phyloP scores from a whole-genome alignment of 2,113 vertebrate genomes.

The Pollachius pollachius region DNA sequence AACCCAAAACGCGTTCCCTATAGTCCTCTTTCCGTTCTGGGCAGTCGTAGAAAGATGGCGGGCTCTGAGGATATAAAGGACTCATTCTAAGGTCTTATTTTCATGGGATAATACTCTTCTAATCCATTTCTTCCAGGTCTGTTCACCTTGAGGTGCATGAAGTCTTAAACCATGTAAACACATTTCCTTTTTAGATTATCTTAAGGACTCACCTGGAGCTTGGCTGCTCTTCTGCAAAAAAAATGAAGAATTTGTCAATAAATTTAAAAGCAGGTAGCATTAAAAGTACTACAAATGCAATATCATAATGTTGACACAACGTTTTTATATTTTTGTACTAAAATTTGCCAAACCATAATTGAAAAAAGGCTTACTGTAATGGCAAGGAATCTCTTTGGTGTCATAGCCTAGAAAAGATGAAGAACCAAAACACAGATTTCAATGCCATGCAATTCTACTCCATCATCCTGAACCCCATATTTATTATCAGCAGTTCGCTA shows the following conservation, averaged over 20 bases:
- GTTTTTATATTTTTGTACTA: neutral
- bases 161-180: too few species aligned
- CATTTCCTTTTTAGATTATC: too few species aligned
- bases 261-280: neutral
- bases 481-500: too few species aligned
- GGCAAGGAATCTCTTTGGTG: constrained; percentile 91
- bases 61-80: too few species aligned
- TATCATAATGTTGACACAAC: too few species aligned
- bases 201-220: constrained; percentile 81
- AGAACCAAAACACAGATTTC: constrained; percentile 3
- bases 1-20: too few species aligned
- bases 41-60: too few species aligned
- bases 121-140: too few species aligned
- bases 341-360: neutral
- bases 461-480: neutral
- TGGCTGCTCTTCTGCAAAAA: constrained; percentile 83
- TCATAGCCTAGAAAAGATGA: constrained; percentile 80
- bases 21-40: too few species aligned
- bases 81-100: too few species aligned
- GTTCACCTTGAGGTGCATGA: too few species aligned
- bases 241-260: constrained; percentile 6
- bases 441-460: neutral
- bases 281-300: neutral
- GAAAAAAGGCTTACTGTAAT: constrained; percentile 83
- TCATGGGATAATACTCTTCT: too few species aligned